Evolutionary conservation across 2,797 vertebrate species (phyloP), one percentile per base, ranked within the genome.

Genomic region (Luscinia luscinia): DNA sequence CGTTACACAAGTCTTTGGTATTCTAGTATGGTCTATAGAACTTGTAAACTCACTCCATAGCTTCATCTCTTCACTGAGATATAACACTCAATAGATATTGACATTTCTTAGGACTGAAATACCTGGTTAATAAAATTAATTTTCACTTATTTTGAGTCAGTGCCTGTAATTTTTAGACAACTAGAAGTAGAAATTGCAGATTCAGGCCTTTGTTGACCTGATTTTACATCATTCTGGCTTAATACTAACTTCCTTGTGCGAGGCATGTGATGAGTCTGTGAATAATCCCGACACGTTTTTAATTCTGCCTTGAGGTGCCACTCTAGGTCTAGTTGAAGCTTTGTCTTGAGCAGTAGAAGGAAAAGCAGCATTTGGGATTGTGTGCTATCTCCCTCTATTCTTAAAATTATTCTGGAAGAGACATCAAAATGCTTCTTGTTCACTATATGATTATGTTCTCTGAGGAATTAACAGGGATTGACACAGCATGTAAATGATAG

Each of bases 301-400:
- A 51, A 49, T 81, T 94, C 81, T 75, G 68, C 86, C 89, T 95
- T 96, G 93, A 91, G 86, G 62, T 92, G 87, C 87, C 89, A 92
- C 75, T 88, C 5, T 55, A 55, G 75, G 49, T 89, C 46, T 75
- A 54, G 69, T 9, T 15, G 34, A 96, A 93, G 51, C 36, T 90
- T 94, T 32, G 38, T 76, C 45, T 73, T 87, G 45, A 87, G 55
- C 46, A 66, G 32, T 11, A 72, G 38, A 64, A 91, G 14, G 5
- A 87, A 94, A 93, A 74, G 11, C n/a, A 83, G 16, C 12, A 36
- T 22, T 72, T 70, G 62, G 36, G 28, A 68, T 52, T 66, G 10
- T 78, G 66, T 69, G 46, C 14, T 23, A 40, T 78, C 95, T 94
- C 19, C 8, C 11, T 66, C n/a, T 61, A 75, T 87, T 92, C 64